Base-by-base conservation (phyloP, 2,888 invertebrate genomes). In the Chrysopilus asiliformis region DNA sequence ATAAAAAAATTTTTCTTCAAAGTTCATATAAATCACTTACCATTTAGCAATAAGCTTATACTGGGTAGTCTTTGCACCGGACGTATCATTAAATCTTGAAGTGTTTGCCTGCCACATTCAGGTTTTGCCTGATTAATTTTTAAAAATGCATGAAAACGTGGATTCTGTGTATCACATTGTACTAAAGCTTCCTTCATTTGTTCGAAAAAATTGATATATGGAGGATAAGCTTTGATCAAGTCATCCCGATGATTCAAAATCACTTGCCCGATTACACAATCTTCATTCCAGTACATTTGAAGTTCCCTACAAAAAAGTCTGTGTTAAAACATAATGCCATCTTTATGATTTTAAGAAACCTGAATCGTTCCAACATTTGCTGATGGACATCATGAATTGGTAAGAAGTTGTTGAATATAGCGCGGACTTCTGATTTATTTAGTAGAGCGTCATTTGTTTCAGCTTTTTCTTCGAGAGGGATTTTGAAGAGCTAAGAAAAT, bases 41-140 rank as follows among this genome's bases (percentile, higher is more conserved):
- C 91, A 64, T 84, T 89, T 53, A 98, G 71, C 51, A 98, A 73
- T 55, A 98, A 74, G 65, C 85, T 85, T 58, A 97, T 83, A 67
- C 94, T 93, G 51, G 97, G 95, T 61, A 98, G 72, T 57, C 98
- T 74, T 70, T 98, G 97, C 49, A 98, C 94, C 39, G 97, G 97
- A 58, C 97, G 74, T 56, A 98, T 97, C 66, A 98, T 75, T 48
- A 98, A 72, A 64, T 98, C 97, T 60, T 89, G 86, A 52, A 98
- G 71, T 56, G 83, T 87, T 67, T 97, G 94, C 50, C 95, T 74
- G 17, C 93, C 91, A 65, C 95, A 97, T 62, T 97, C 95, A 6
- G 93, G 89, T 60, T 82, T 83, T 25, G 85, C 82, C 67, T 89
- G 85, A 60, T 87, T 82, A 53, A 93, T 90, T 71, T 94, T 95